These are phyloP conservation scores for sheep (Ovis aries) DNA, from an alignment of 2,113 vertebrate genomes.

Conservation along the genomic window DNA sequence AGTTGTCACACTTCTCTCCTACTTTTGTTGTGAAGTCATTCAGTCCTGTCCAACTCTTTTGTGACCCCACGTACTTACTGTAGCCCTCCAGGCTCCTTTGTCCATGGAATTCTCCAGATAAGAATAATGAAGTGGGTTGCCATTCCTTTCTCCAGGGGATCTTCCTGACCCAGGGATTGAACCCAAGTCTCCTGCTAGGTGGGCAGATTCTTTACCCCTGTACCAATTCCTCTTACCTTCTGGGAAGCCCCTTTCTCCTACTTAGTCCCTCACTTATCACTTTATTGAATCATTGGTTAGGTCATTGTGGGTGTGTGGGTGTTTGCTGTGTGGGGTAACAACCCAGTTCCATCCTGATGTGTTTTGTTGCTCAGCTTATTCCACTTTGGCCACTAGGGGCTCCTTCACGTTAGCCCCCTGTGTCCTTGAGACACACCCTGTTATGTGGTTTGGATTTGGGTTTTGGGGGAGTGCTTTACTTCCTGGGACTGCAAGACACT, in stretches of 20 bases:
- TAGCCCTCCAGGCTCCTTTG: not conserved
- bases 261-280: no score
- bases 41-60: not conserved
- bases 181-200: not conserved
- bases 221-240: not conserved
- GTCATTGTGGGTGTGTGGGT: not conserved
- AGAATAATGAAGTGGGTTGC: not conserved
- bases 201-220: not conserved
- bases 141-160: not conserved
- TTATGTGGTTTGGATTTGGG: not conserved
- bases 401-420: fast-evolving
- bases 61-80: not conserved
- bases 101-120: not conserved
- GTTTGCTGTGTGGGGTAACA: not conserved
- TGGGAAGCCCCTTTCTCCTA: not conserved
- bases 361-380: not conserved
- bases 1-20: no score
- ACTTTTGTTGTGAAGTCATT: not conserved
- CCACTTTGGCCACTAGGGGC: not conserved
- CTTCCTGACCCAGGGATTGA: not conserved
- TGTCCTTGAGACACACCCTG: not conserved
- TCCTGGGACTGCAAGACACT: not conserved
- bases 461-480: not conserved
- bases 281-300: not conserved
- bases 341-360: not conserved